These are phyloP conservation scores for Parapsyche elsis DNA, from an alignment of 1,140 invertebrate genomes.

Conservation along the genomic window DNA sequence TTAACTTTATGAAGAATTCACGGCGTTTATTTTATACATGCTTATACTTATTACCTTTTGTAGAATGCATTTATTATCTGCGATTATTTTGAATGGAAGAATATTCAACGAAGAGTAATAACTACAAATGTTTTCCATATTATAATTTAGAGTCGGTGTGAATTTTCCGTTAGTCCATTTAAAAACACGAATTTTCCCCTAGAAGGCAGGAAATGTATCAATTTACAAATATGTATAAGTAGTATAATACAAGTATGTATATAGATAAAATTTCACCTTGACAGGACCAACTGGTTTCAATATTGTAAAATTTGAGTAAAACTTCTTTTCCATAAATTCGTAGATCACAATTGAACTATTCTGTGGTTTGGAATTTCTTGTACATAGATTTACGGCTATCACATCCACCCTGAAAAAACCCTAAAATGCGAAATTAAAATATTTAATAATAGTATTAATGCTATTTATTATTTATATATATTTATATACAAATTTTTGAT, in stretches of 20 bases:
- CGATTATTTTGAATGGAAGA: neutral
- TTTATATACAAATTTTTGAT: too few relatives aligned
- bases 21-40: too few relatives aligned
- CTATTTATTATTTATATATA: too few relatives aligned
- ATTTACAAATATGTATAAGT: neutral
- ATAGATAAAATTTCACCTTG: slow-evolving; percentile 7
- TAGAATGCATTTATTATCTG: slow-evolving; percentile 14
- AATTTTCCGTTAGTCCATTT: slow-evolving; percentile 2
- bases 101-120: neutral
- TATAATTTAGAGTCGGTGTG: neutral
- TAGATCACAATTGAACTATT: too few relatives aligned
- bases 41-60: neutral
- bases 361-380: too few relatives aligned
- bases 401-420: too few relatives aligned
- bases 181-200: neutral
- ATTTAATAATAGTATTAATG: too few relatives aligned
- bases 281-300: neutral
- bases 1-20: too few relatives aligned
- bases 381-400: too few relatives aligned
- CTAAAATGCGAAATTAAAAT: too few relatives aligned
- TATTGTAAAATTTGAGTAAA: neutral
- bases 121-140: neutral
- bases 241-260: neutral
- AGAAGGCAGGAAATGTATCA: neutral
- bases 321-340: neutral